These are phyloP conservation scores for Atta colombica DNA, from an alignment of 1,140 invertebrate species.

Conservation along the genomic window DNA sequence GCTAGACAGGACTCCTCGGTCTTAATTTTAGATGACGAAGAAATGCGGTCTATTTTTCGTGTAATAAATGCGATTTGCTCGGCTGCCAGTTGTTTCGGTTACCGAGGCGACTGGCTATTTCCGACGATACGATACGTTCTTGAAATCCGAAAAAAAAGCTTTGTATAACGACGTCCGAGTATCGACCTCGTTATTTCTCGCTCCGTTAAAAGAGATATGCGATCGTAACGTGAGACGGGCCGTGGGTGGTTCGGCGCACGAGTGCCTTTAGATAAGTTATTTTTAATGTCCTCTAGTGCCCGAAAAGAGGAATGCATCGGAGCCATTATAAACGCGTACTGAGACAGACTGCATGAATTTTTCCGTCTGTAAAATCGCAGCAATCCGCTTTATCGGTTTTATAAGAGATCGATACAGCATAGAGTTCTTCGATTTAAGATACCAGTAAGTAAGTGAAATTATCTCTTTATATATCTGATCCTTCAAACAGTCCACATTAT, in stretches of 20 bases:
- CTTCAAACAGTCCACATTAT: neutral
- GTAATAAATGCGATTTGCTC: constrained; percentile 61
- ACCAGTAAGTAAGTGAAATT: constrained; percentile 8
- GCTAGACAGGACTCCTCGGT: constrained; percentile 20
- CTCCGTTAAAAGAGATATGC: constrained; percentile 71
- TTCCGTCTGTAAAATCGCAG: neutral
- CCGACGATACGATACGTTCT: constrained; percentile 58
- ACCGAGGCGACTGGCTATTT: constrained; percentile 58
- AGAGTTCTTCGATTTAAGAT: neutral
- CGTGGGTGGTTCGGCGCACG: constrained; percentile 70
- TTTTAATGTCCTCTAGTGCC: constrained; percentile 72
- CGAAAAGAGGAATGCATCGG: constrained; percentile 58
- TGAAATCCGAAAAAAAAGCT: constrained; percentile 56
- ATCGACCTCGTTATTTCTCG: constrained; percentile 29
- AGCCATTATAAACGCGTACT: constrained; percentile 45
- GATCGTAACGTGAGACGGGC: constrained; percentile 73
- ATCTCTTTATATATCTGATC: constrained; percentile 10
- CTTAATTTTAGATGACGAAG: constrained; percentile 59
- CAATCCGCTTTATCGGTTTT: neutral
- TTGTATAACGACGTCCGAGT: constrained; percentile 31
- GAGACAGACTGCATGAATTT: constrained; percentile 34
- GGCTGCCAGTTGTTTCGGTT: constrained; percentile 43
- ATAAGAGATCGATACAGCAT: neutral
- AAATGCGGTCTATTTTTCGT: constrained; percentile 62
- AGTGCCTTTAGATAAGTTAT: constrained; percentile 70